Evolutionary conservation across 2,797 vertebrate genomes (phyloP), one percentile per base, ranked within the genome.

Genomic region (Channallabes apus): DNA sequence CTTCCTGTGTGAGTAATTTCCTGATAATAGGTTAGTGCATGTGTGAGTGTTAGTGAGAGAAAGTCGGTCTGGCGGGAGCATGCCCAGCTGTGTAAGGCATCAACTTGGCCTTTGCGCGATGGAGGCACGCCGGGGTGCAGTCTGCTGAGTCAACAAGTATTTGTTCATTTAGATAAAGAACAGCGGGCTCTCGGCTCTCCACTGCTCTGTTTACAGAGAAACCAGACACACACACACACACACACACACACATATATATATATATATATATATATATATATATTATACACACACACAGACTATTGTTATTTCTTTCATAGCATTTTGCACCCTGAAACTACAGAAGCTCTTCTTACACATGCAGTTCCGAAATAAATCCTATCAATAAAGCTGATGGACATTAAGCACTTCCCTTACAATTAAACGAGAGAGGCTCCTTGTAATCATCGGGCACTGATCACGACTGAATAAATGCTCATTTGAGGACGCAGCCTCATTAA

Each of bases 71-170:
- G 62, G 29, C 6, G 32, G 82, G 58, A 64, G 20, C 61, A 68
- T 59, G 83, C 11, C 65, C 75, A 69, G 83, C 64, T 78, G 79
- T 64, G 29, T 15, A 22, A 41, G 80, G 86, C 46, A 79, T 62
- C 38, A 78, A 78, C 79, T 38, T 24, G n/a, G 62, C 80, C 65
- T 38, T 75, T 65, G 12, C 18, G 27, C 2, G 27, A 38, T 58
- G 27, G 62, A 18, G 65, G 56, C 82, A 59, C 73, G 82, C 59
- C 27, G 61, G 69, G 69, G 41, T 9, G 29, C 82, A 71, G 82
- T 81, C 82, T 86, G 81, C 84, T 80, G 87, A 86, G 82, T 88
- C 77, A 78, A 82, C 62, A 27, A 46, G 69, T 73, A 61, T 80
- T 73, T 85, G 81, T 85, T 62, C 27, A 9, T 80, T 87, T 82